phyloP scores from a whole-genome alignment of 2,888 invertebrate species.

The Hypolimnas misippus region DNA sequence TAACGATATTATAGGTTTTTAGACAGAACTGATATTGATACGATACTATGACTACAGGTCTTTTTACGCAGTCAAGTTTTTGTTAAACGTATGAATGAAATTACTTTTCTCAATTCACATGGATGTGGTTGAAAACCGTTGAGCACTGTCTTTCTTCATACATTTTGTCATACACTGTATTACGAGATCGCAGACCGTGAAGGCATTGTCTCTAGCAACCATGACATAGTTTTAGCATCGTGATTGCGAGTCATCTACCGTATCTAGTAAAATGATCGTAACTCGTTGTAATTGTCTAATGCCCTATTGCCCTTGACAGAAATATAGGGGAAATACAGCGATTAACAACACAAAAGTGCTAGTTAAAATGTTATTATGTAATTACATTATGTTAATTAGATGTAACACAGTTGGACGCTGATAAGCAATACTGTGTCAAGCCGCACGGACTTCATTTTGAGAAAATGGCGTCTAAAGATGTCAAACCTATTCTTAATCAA shows the following conservation, averaged over 20 bases:
- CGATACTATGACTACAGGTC: too few relatives aligned
- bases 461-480: too few relatives aligned
- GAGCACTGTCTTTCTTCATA: background rate
- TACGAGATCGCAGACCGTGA: slow-evolving; percentile 22
- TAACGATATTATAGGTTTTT: too few relatives aligned
- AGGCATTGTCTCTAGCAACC: slow-evolving; percentile 32
- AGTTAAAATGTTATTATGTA: background rate
- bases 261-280: slow-evolving; percentile 6
- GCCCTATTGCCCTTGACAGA: slow-evolving; percentile 2
- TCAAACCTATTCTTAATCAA: too few relatives aligned
- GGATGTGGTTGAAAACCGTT: background rate
- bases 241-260: slow-evolving; percentile 2
- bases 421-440: too few relatives aligned
- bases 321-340: background rate
- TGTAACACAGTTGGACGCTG: background rate
- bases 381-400: background rate
- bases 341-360: background rate
- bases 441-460: too few relatives aligned
- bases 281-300: background rate
- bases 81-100: too few relatives aligned
- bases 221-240: slow-evolving; percentile 25
- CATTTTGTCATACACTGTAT: background rate
- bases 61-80: too few relatives aligned
- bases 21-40: too few relatives aligned
- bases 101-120: background rate